Base-by-base conservation (phyloP, 1,140 invertebrate species). In the Melitaea cinxia region DNA sequence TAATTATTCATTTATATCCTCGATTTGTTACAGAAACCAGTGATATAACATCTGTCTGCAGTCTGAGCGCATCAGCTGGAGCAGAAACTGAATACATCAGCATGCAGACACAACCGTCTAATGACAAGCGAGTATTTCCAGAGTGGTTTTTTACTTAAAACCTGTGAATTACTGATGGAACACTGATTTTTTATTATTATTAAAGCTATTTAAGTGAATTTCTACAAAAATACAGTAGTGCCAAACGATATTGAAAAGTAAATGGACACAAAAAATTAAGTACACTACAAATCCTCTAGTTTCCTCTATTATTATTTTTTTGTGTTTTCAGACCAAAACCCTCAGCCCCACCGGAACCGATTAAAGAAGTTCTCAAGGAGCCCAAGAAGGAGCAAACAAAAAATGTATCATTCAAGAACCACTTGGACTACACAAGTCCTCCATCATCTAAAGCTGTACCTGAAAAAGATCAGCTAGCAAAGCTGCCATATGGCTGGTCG, bases 31-130 rank as follows among this genome's bases (percentile, higher is more conserved):
- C 90, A 78, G 93, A 93, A 75, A 93, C 93, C 0, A 93, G 91
- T 64, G 93, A 93, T 64, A 91, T 93, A 6, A 93, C 92, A 9
- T 93, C 92, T 19, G 78, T 93, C 12, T 93, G 93, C 70, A 93
- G 92, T 63, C 82, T 93, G 3, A 93, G 92, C 24, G 89, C 88
- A 0, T 91, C 91, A 0, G 89, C 89, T 14, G 91, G 91, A 0
- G 89, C 83, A 10, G 91, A 91, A 55, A 81, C 77, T 0, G 87
- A 89, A 50, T 86, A 82, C 49, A 82, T 82, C 15, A 79, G 79
- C 50, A 65, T 86, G 30, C 82, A 89, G 37, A 83, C 74, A 21
- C 83, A 84, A 26, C 80, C 77, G 42, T 64, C 68, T 5, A 67
- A 68, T 24, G 88, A 91, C 23, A 89, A 83, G 89, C 88, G 58